Evolutionary conservation across 2,113 vertebrate species (phyloP).

Genomic region (Madoqua kirkii): DNA sequence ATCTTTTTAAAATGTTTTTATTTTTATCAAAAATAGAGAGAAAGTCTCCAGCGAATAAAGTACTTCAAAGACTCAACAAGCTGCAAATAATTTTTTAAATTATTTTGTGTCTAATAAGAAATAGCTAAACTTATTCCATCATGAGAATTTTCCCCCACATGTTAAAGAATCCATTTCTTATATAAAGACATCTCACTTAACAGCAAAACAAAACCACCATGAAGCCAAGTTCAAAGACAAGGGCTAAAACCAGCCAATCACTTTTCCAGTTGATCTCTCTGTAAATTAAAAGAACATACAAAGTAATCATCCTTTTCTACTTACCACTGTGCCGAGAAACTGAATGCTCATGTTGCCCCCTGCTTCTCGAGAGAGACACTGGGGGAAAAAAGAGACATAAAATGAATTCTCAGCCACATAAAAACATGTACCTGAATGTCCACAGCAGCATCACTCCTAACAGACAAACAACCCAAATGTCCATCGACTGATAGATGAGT

Average conservation of each 20-base stretch:
- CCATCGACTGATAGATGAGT: background rate
- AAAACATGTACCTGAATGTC: background rate
- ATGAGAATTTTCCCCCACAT: background rate
- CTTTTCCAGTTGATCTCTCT: background rate
- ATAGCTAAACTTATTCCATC: background rate
- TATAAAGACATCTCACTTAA: background rate
- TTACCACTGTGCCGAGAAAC: slow-evolving; percentile 93
- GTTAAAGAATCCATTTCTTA: background rate
- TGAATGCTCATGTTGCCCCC: slow-evolving; percentile 90
- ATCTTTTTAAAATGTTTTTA: background rate
- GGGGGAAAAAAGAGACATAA: slow-evolving; percentile 47
- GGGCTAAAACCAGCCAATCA: background rate
- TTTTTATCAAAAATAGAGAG: background rate
- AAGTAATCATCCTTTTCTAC: slow-evolving; percentile 49
- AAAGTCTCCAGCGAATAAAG: background rate
- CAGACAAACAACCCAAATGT: background rate
- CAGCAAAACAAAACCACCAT: background rate
- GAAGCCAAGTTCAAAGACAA: background rate
- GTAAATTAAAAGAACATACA: background rate
- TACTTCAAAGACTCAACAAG: background rate
- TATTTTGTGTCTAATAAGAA: background rate
- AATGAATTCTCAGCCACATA: background rate
- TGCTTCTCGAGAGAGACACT: slow-evolving; percentile 90
- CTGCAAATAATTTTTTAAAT: background rate
- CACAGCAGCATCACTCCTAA: background rate